Evolutionary conservation across 2,888 invertebrate genomes (phyloP), one percentile per base, ranked within the genome.

Genomic region (Macrophya alboannulata): DNA sequence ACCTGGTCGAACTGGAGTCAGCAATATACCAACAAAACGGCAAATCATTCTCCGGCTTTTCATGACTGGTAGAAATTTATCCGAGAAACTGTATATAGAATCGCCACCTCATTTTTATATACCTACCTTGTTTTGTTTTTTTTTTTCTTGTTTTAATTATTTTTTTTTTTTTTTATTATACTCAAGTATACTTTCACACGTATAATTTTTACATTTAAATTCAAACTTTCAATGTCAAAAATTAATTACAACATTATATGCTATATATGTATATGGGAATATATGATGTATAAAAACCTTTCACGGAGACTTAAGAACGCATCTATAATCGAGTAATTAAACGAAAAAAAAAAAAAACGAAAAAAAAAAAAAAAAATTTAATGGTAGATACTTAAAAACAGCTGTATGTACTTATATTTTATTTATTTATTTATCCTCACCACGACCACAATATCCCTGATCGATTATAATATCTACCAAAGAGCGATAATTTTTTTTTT

Each of bases 11-110:
- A 62, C 95, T 83, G 91, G 96, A 84, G 95, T 96, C 43, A 96
- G 96, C 91, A 96, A 96, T 6, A 95, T 96, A 0, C 91, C n/a
- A n/a, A 96, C 79, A 95, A 94, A 90, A 95, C 95, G 91, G 91
- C 96, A 86, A 55, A 48, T 82, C 74, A 83, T 83, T 48, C 31
- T 51, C 43, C 15, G 55, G 55, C 31, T 45, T 76, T 81, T n/a
- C 45, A 62, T 74, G 72, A 48, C 72, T 81, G n/a, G 72, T 55
- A 62, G 17, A 59, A 62, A 81, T 81, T 81, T 72, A 55, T 65
- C 31, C 51, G 25, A 51, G 17, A 82, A 62, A 82, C 43, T 31
- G 10, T 55, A n/a, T 55, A n/a, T n/a, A 15, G 65, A 68, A 68
- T 62, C 5, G 25, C 9, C 62, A 55, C 74, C 25, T 74, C 31